These are phyloP conservation scores for Nephrotoma guestfalica DNA, from an alignment of 2,888 invertebrate genomes.

Conservation along the genomic window DNA sequence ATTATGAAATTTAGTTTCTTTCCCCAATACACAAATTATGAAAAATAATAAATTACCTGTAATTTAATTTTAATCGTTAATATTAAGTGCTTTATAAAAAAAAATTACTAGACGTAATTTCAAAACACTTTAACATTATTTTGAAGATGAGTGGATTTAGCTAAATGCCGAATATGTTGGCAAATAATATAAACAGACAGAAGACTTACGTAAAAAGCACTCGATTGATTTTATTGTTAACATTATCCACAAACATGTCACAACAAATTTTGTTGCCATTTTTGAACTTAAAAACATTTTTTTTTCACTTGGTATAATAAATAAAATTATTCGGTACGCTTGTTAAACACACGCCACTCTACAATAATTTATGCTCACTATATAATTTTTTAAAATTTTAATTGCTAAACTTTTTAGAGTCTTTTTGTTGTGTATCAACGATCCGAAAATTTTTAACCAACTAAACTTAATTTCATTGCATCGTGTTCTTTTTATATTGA, in stretches of 20 bases:
- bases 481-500: background rate
- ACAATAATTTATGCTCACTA: background rate
- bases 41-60: background rate
- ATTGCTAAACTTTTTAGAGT: background rate
- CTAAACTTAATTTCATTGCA: background rate
- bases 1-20: background rate
- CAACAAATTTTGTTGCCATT: background rate
- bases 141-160: background rate
- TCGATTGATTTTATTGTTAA: background rate
- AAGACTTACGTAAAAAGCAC: background rate
- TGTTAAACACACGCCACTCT: background rate
- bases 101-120: background rate
- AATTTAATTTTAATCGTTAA: background rate
- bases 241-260: background rate
- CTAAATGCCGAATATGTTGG: background rate
- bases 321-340: background rate
- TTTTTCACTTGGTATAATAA: background rate
- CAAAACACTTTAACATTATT: background rate
- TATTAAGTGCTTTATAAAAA: background rate
- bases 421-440: background rate
- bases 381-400: background rate
- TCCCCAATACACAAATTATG: background rate
- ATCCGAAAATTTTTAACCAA: background rate
- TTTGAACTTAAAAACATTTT: background rate
- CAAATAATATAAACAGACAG: background rate